These are phyloP conservation scores for Melanotaenia parkinsoni DNA, from an alignment of 2,797 vertebrate genomes.

Conservation along the genomic window DNA sequence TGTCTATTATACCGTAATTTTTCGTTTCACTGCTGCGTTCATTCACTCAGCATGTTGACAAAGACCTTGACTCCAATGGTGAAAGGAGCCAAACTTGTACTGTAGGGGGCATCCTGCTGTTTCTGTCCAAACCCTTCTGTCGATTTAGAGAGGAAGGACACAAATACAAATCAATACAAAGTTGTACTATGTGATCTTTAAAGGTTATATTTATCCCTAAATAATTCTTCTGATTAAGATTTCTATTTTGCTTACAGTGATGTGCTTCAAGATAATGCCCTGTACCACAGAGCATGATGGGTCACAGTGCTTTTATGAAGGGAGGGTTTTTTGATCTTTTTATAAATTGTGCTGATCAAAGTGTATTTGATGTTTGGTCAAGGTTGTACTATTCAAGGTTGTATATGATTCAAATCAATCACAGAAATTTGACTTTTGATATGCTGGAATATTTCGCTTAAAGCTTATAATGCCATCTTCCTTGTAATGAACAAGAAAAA, in stretches of 20 bases:
- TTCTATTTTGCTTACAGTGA: not conserved
- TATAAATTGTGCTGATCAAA: no score
- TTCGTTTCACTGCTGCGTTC: not conserved
- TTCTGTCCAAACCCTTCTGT: not conserved
- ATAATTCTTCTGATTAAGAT: not conserved
- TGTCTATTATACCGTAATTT: not conserved
- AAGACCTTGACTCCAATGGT: not conserved
- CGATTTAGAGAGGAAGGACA: not conserved
- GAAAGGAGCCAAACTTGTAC: not conserved
- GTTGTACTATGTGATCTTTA: not conserved
- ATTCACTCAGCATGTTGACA: not conserved
- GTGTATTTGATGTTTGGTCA: no score
- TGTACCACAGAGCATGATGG: no score
- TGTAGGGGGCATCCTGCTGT: not conserved
- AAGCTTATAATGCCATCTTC: no score
- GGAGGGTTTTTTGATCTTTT: no score
- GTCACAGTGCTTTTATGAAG: no score
- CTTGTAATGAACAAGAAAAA: no score
- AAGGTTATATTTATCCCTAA: not conserved
- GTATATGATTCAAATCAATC: no score
- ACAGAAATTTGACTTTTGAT: no score
- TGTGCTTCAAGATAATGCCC: not conserved
- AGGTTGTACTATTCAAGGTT: no score
- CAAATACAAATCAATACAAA: not conserved
- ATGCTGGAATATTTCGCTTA: no score